Evolutionary conservation across 1,140 invertebrate genomes (phyloP).

Genomic region (Platorchestia sp.): DNA sequence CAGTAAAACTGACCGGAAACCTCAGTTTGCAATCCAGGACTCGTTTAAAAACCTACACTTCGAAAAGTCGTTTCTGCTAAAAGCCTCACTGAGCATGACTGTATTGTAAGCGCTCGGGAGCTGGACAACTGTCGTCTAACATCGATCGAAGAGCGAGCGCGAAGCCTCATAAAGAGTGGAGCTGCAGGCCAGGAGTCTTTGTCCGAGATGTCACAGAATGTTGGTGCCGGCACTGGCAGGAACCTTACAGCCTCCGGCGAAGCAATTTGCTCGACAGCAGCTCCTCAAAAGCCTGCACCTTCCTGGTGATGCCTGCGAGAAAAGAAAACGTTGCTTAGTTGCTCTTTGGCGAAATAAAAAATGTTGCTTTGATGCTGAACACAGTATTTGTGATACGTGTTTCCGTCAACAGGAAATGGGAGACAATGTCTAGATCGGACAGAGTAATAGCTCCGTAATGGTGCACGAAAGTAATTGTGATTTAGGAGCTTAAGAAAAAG

Average conservation of each 20-base stretch:
- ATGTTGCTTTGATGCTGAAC: neutral
- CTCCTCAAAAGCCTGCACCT: neutral
- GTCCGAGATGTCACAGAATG: constrained; percentile 6
- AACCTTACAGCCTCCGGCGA: neutral
- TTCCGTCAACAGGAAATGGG: neutral
- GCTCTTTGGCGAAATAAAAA: neutral
- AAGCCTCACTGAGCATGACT: neutral
- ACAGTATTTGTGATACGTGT: neutral
- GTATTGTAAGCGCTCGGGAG: neutral
- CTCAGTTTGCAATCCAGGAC: neutral
- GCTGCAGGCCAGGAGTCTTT: neutral
- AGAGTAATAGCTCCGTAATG: neutral
- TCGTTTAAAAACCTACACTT: neutral
- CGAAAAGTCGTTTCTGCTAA: neutral
- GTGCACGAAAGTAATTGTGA: neutral
- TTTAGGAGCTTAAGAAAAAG: neutral
- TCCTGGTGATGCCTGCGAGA: neutral
- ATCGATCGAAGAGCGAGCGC: neutral
- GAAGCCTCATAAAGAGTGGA: neutral
- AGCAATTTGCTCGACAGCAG: constrained; percentile 6
- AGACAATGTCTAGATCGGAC: neutral
- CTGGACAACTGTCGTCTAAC: neutral
- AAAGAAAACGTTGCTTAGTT: neutral
- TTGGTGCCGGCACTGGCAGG: neutral
- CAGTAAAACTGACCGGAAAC: neutral